A percentile compares a stretch with the other conserved stretches of the same genome.
These are phyloP conservation scores for Petrocephalus sullivani DNA, from an alignment of 2,797 vertebrate species.

Conservation along the genomic window DNA sequence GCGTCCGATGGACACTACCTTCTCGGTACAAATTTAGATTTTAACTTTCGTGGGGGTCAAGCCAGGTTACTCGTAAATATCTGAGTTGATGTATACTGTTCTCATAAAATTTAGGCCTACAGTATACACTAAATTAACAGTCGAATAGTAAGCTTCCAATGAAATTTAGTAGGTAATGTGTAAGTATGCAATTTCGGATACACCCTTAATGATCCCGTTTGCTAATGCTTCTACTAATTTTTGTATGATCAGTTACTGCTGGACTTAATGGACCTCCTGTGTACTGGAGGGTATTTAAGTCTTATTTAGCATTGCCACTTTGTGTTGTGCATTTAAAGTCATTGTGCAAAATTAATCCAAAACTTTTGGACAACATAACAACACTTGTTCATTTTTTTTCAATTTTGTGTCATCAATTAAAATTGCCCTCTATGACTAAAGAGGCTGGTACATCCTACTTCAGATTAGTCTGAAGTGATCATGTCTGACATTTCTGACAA, in stretches of 20 bases:
- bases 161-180: not conserved
- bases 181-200: not conserved
- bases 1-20: not conserved
- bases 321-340: not conserved
- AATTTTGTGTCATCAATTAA: not conserved
- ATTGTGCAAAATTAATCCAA: not conserved
- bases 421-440: not conserved
- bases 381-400: not conserved
- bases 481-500: not conserved
- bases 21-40: not conserved
- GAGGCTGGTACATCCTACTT: not conserved
- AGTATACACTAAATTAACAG: not conserved
- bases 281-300: not conserved
- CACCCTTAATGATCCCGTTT: not conserved
- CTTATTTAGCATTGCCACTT: not conserved
- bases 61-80: not conserved
- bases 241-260: not conserved
- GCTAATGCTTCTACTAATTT: not conserved
- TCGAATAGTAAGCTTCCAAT: not conserved
- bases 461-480: not conserved
- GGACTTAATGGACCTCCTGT: not conserved
- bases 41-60: not conserved
- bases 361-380: not conserved
- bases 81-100: not conserved
- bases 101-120: not conserved